Base-by-base conservation (phyloP, 2,113 vertebrate genomes). In the Empidonax traillii region DNA sequence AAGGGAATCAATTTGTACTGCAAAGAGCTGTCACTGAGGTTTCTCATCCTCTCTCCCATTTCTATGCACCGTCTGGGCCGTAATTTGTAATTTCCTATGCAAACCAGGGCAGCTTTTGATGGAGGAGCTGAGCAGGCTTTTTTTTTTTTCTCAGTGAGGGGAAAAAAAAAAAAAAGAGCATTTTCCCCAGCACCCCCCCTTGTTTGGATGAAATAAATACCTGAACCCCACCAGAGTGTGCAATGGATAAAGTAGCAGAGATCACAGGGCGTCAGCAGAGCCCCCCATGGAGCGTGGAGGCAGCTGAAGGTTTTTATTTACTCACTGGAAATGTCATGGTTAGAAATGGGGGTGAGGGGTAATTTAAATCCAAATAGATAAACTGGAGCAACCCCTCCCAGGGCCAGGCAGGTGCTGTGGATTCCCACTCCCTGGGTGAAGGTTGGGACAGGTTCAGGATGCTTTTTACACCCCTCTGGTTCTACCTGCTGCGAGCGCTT, bases 291-390 rank as follows among this genome's bases (percentile, higher is more conserved):
- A 52, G 59, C 2, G 39, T 44, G 23, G 67, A 90, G 69, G 8
- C 20, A 33, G 30, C 77, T 20, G 35, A 61, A 84, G 69, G 33
- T n/a, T 80, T 47, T 80, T 47, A 49, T 87, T 84, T 63, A 28
- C 24, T 55, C 39, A 8, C 20, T n/a, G 11, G 52, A 66, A 94
- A 89, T 41, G 19, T 39, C 31, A 11, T 4, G 3, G 14, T 46
- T 76, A 62, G 62, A 58, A 75, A 47, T 13, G 9, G 18, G 30
- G 0, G 28, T 11, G 28, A 0, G 19, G 19, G 27, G 0, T 28
- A 49, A 37, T 73, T 78, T 44, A 27, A 44, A 87, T 74, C 62
- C 24, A 67, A 37, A 71, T 16, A 55, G 61, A 21, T 14, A 28
- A 87, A 62, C 18, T 68, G 58, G 31, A 76, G 49, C 16, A 53